Evolutionary conservation across 2,113 vertebrate species (phyloP).

Genomic region (Dipodomys ordii): DNA sequence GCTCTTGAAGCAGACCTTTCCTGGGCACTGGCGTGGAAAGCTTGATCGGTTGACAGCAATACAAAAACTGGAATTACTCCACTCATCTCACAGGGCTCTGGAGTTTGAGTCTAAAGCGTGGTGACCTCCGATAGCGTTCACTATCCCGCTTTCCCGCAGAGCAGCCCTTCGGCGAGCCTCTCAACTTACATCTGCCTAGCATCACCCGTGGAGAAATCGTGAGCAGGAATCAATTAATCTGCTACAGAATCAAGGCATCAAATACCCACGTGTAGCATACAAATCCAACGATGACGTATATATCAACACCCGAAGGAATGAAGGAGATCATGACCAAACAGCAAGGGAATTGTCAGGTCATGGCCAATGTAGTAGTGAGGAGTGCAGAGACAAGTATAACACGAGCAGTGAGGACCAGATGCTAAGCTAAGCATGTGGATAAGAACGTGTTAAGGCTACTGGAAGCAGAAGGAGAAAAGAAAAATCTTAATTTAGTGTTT

Average conservation of each 20-base stretch:
- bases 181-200: background rate
- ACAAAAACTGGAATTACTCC: background rate
- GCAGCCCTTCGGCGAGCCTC: too few species aligned
- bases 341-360: background rate
- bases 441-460: background rate
- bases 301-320: background rate
- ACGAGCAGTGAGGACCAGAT: background rate
- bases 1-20: too few species aligned
- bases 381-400: background rate
- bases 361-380: background rate
- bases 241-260: slow-evolving; percentile 11
- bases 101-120: background rate
- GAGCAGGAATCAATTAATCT: background rate
- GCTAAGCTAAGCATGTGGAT: background rate
- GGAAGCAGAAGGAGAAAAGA: background rate
- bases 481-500: too few species aligned
- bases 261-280: background rate
- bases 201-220: background rate
- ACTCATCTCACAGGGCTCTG: background rate
- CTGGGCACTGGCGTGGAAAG: background rate
- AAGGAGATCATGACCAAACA: background rate
- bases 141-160: too few species aligned
- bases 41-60: too few species aligned
- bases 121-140: too few species aligned
- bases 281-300: background rate